Percentiles rank a stretch among this genome's conserved stretches.
These are phyloP conservation scores for Agriotes lineatus DNA, from an alignment of 2,888 invertebrate species.

Conservation along the genomic window DNA sequence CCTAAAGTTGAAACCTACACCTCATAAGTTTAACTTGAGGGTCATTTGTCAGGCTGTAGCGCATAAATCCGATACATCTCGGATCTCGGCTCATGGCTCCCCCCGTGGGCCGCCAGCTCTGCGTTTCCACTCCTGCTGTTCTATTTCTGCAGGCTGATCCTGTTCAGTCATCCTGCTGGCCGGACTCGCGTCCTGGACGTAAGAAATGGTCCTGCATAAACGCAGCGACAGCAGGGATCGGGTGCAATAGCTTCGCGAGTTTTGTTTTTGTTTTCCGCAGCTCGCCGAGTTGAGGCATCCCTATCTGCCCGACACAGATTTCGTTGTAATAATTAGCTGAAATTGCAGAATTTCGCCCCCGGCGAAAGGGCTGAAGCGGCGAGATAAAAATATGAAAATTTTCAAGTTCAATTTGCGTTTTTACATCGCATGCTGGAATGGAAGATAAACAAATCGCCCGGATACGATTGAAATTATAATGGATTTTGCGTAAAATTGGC, in stretches of 20 bases:
- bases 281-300: slow-evolving; percentile 27
- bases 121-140: slow-evolving; percentile 28
- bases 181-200: slow-evolving; percentile 38
- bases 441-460: slow-evolving; percentile 15
- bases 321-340: slow-evolving; percentile 6
- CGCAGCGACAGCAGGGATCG: slow-evolving; percentile 44
- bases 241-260: slow-evolving; percentile 32
- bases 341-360: slow-evolving; percentile 10
- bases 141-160: slow-evolving; percentile 41
- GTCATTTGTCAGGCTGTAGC: slow-evolving; percentile 63
- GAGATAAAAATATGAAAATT: slow-evolving; percentile 16
- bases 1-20: slow-evolving; percentile 33
- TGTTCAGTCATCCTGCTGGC: slow-evolving; percentile 39
- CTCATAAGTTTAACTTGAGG: slow-evolving; percentile 49
- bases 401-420: slow-evolving; percentile 12
- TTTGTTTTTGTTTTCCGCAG: slow-evolving; percentile 43
- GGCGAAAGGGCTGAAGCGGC: slow-evolving; percentile 9
- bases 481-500: slow-evolving; percentile 1
- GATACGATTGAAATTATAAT: slow-evolving; percentile 11
- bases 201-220: slow-evolving; percentile 51
- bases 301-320: slow-evolving; percentile 23
- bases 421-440: slow-evolving; percentile 11
- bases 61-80: slow-evolving; percentile 63
- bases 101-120: slow-evolving; percentile 20
- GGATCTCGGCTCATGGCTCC: slow-evolving; percentile 34